Evolutionary conservation across 1,140 invertebrate genomes (phyloP).

Genomic region (Trichonephila inaurata): DNA sequence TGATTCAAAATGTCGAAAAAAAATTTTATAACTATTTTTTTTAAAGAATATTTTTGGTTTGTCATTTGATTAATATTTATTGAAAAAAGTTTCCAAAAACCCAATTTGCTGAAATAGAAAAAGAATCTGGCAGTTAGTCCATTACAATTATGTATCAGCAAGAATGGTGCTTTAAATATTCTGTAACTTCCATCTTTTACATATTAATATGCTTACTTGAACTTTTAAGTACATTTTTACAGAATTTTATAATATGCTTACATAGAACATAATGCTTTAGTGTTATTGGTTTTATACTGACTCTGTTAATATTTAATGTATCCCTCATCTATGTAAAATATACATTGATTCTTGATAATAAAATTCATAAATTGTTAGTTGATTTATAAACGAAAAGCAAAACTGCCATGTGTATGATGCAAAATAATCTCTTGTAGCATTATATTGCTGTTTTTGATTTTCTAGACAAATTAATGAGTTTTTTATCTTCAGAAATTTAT

Average conservation of each 20-base stretch:
- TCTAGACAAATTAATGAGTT: neutral
- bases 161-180: conserved; percentile 23
- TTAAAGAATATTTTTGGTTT: neutral
- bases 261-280: neutral
- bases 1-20: neutral
- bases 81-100: neutral
- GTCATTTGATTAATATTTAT: neutral
- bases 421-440: conserved; percentile 4
- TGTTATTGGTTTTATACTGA: conserved; percentile 11
- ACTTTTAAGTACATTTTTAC: neutral
- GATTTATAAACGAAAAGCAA: neutral
- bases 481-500: conserved; percentile 24
- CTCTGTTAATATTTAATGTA: neutral
- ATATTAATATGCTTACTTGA: neutral
- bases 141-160: neutral
- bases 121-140: neutral
- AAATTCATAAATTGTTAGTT: neutral
- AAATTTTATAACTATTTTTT: conserved; percentile 14
- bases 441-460: neutral
- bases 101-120: neutral
- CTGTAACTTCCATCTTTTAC: conserved; percentile 29
- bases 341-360: neutral
- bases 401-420: neutral
- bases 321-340: neutral
- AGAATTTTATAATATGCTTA: neutral